Evolutionary conservation across 1,140 invertebrate species (phyloP).

Genomic region (Drosophila ironensis): DNA sequence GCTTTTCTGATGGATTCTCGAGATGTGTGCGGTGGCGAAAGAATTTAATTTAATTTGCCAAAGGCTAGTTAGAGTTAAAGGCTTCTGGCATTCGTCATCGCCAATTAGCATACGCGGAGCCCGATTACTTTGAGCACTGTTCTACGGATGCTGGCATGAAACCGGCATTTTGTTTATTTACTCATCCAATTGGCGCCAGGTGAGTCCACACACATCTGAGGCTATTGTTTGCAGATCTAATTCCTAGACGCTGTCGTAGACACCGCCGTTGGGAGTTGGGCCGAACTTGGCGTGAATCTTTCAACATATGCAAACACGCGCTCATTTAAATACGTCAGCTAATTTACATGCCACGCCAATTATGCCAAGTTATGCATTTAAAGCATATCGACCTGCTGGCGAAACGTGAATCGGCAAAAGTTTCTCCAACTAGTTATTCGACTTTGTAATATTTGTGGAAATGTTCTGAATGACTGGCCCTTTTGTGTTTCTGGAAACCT

Average conservation of each 20-base stretch:
- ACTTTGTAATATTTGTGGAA: conserved; percentile 8
- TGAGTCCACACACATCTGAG: conserved; percentile 48
- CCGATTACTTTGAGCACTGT: conserved; percentile 16
- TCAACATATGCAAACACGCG: conserved; percentile 12
- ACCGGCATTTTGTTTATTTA: conserved; percentile 67
- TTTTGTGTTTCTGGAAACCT: neutral
- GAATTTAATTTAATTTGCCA: conserved; percentile 22
- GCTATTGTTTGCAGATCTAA: conserved; percentile 41
- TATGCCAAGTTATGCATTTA: conserved; percentile 1
- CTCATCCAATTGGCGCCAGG: conserved; percentile 65
- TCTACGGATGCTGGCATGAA: conserved; percentile 3
- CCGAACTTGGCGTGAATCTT: neutral
- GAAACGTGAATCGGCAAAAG: conserved; percentile 21
- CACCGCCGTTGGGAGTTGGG: conserved; percentile 17
- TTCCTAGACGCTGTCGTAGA: conserved; percentile 49
- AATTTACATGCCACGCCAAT: conserved; percentile 5
- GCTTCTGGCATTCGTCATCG: conserved; percentile 62
- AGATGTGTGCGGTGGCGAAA: conserved; percentile 16
- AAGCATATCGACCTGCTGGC: conserved; percentile 3
- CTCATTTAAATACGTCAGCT: conserved; percentile 1
- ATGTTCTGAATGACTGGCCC: neutral
- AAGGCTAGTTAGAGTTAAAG: conserved; percentile 20
- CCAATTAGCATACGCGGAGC: conserved; percentile 49
- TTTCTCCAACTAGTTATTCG: conserved; percentile 7
- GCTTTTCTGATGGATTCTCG: conserved; percentile 19